A percentile compares a stretch with the other conserved stretches of the same genome.
phyloP scores from a whole-genome alignment of 2,888 invertebrate genomes.

The Linyphia triangularis region DNA sequence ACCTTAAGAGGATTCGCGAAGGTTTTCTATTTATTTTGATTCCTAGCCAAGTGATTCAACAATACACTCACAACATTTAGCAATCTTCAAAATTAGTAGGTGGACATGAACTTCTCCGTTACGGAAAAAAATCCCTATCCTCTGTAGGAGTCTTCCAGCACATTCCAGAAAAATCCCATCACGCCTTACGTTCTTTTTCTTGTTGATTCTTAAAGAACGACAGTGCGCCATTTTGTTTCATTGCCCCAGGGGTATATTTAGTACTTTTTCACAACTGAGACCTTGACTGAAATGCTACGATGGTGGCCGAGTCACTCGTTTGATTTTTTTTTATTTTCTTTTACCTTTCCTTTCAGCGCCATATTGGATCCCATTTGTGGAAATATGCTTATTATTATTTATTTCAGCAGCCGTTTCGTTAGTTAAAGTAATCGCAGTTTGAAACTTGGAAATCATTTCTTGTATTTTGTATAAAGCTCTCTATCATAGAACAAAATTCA shows the following conservation, averaged over 20 bases:
- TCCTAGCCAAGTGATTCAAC: slow-evolving; percentile 27
- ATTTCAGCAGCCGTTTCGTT: too few relatives aligned
- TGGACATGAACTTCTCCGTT: neutral
- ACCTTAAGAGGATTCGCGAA: neutral
- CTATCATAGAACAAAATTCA: too few relatives aligned
- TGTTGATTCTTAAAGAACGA: neutral
- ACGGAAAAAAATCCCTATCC: slow-evolving; percentile 26
- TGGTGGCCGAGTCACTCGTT: slow-evolving; percentile 25
- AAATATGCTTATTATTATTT: too few relatives aligned
- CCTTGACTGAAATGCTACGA: slow-evolving; percentile 55
- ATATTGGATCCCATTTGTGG: neutral
- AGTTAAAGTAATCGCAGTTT: too few relatives aligned
- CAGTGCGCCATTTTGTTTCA: slow-evolving; percentile 12
- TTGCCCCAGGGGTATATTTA: slow-evolving; percentile 49
- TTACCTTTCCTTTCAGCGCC: neutral
- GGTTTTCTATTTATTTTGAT: slow-evolving; percentile 16
- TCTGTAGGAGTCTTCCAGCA: slow-evolving; percentile 17
- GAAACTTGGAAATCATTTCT: too few relatives aligned
- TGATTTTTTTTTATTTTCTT: slow-evolving; percentile 2
- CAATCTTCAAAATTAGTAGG: slow-evolving; percentile 1
- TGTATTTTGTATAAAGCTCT: too few relatives aligned
- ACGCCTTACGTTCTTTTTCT: neutral
- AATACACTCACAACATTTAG: neutral
- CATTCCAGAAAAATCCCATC: slow-evolving; percentile 21
- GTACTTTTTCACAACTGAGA: slow-evolving; percentile 10